These are phyloP conservation scores for Pangasianodon gigas DNA, from an alignment of 2,113 vertebrate genomes.

Conservation along the genomic window DNA sequence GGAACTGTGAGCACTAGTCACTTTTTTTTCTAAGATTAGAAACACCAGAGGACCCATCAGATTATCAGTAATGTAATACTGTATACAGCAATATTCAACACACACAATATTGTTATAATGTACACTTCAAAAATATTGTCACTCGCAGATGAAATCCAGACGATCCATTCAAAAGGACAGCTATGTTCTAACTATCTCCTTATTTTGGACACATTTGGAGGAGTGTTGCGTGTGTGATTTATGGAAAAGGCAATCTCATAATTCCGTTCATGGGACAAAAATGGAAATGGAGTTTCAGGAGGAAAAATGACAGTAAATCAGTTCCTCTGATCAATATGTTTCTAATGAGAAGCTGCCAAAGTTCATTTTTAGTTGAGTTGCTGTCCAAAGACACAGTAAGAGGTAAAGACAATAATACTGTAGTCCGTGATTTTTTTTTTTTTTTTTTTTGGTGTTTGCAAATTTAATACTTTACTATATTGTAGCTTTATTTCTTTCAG, in stretches of 20 bases:
- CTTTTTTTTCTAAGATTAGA: background rate
- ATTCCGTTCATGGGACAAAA: background rate
- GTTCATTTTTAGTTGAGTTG: background rate
- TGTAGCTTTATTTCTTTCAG: background rate
- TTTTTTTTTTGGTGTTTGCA: background rate
- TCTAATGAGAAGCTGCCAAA: background rate
- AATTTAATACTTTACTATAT: background rate
- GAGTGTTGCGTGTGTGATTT: background rate
- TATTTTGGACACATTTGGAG: background rate
- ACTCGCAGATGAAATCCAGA: background rate
- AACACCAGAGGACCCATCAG: constrained; percentile 6
- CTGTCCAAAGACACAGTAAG: background rate
- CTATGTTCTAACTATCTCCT: background rate
- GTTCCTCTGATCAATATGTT: background rate
- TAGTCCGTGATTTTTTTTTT: background rate
- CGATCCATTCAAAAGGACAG: background rate
- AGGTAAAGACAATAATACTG: background rate
- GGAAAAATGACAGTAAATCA: background rate
- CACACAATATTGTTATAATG: background rate
- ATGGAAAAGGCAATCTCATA: background rate
- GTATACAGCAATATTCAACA: background rate
- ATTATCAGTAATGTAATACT: background rate
- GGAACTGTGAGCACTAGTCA: background rate
- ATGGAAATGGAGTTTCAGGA: background rate
- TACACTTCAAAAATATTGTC: background rate